Conservation (phyloP, 1,140 invertebrate genomes). For the Drosophila equinoxialis region DNA sequence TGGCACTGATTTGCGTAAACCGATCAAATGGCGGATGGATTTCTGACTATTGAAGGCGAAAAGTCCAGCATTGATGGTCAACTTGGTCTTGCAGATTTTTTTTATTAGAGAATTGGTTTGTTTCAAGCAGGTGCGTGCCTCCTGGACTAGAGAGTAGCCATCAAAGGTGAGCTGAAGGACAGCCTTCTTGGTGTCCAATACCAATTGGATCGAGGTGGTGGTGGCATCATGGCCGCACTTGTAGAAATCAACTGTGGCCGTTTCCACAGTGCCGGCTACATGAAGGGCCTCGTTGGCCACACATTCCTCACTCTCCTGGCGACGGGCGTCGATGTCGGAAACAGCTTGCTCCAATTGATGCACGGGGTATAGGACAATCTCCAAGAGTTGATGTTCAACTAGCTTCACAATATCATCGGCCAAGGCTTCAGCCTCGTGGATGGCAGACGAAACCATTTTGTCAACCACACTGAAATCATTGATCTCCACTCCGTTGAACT, state of each 20-base stretch:
- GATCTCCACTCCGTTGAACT: not conserved
- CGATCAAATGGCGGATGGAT: constrained; percentile 43
- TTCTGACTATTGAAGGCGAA: constrained; percentile 27
- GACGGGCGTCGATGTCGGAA: constrained; percentile 34
- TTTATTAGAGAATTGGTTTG: constrained; percentile 22
- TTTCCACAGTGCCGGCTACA: constrained; percentile 24
- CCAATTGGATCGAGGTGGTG: constrained; percentile 26
- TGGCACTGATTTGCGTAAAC: constrained; percentile 39
- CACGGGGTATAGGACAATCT: constrained; percentile 54
- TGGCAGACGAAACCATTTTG: constrained; percentile 20
- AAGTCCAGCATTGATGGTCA: constrained; percentile 10
- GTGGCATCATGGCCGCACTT: constrained; percentile 47
- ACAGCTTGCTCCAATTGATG: constrained; percentile 44
- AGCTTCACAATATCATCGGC: constrained; percentile 26
- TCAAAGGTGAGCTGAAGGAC: constrained; percentile 45
- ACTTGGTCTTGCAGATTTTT: constrained; percentile 15
- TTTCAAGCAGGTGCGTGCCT: not conserved
- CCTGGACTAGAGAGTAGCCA: constrained; percentile 27
- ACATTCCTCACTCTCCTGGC: constrained; percentile 43
- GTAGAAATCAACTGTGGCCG: constrained; percentile 36
- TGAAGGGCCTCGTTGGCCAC: constrained; percentile 34
- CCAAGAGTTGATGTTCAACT: constrained; percentile 45
- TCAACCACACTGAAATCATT: constrained; percentile 32
- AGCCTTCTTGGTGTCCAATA: constrained; percentile 38
- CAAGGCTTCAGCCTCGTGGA: constrained; percentile 23